Evolutionary conservation across 2,888 invertebrate genomes (phyloP).

Genomic region (Leptinotarsa juncta): DNA sequence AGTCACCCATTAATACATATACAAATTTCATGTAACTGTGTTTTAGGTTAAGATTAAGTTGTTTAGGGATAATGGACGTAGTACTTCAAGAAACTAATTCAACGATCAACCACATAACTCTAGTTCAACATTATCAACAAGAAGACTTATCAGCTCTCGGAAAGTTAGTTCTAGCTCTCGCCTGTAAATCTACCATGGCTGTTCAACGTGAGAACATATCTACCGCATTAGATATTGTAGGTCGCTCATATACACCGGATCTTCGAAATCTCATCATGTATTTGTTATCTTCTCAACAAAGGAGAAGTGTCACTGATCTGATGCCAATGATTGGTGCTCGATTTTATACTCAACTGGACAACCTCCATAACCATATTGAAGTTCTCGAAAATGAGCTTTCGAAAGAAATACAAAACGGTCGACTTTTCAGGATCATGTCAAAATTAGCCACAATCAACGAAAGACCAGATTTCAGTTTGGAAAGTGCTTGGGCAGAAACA

Average conservation of each 20-base stretch:
- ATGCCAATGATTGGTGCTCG: slow-evolving; percentile 99
- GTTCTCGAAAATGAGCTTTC: slow-evolving; percentile 90
- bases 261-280: slow-evolving; percentile 95
- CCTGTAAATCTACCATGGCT: slow-evolving; percentile 92
- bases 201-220: slow-evolving; percentile 88
- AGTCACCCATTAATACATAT: neutral
- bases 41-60: slow-evolving; percentile 80
- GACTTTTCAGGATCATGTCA: slow-evolving; percentile 88
- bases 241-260: slow-evolving; percentile 92
- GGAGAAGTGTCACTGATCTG: slow-evolving; percentile 91
- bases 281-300: slow-evolving; percentile 74
- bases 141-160: slow-evolving; percentile 94
- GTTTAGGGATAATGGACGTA: slow-evolving; percentile 84
- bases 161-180: slow-evolving; percentile 88
- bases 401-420: slow-evolving; percentile 94
- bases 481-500: slow-evolving; percentile 96
- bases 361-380: slow-evolving; percentile 88
- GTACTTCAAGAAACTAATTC: slow-evolving; percentile 78
- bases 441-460: slow-evolving; percentile 97
- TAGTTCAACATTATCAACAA: slow-evolving; percentile 82
- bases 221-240: slow-evolving; percentile 88
- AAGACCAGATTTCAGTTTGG: slow-evolving; percentile 92
- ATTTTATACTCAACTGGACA: slow-evolving; percentile 93
- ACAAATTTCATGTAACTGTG: slow-evolving; percentile 10
- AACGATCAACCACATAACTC: slow-evolving; percentile 70